These are phyloP conservation scores for Sminthurinus aureus DNA, from an alignment of 2,888 invertebrate genomes.

Conservation along the genomic window DNA sequence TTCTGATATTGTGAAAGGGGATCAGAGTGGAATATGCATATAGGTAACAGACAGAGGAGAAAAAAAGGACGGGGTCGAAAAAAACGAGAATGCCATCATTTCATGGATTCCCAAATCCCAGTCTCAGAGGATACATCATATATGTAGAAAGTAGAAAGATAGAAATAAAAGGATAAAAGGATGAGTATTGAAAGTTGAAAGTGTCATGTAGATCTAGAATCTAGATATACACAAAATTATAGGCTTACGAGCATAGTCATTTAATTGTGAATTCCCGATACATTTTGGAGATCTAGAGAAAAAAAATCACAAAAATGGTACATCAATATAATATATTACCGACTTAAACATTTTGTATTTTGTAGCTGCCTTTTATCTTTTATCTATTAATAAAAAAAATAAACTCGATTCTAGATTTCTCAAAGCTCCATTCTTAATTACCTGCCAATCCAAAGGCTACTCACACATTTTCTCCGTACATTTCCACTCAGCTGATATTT, in stretches of 20 bases:
- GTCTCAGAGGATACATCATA: too few relatives aligned
- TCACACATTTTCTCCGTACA: slow-evolving; percentile 74
- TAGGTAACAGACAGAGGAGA: not conserved
- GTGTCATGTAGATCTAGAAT: too few relatives aligned
- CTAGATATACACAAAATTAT: too few relatives aligned
- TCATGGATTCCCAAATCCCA: too few relatives aligned
- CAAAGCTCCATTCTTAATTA: slow-evolving; percentile 64
- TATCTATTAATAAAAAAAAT: not conserved
- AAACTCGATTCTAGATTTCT: not conserved
- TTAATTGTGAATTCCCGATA: slow-evolving; percentile 82
- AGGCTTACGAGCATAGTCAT: slow-evolving; percentile 82
- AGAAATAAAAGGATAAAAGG: not conserved
- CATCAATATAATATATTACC: not conserved
- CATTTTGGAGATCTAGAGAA: not conserved
- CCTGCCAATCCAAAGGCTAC: slow-evolving; percentile 81
- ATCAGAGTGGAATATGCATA: too few relatives aligned
- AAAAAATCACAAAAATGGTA: not conserved
- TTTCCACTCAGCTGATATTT: slow-evolving; percentile 84
- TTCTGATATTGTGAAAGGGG: too few relatives aligned
- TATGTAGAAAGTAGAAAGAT: not conserved
- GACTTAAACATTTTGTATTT: not conserved
- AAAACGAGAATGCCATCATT: not conserved
- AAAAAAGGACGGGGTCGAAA: not conserved
- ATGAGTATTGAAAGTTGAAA: too few relatives aligned
- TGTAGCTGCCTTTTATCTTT: not conserved